Evolutionary conservation across 2,888 invertebrate genomes (phyloP), one percentile per base, ranked within the genome.

Genomic region (Scaptodrosophila latifasciaeformis): DNA sequence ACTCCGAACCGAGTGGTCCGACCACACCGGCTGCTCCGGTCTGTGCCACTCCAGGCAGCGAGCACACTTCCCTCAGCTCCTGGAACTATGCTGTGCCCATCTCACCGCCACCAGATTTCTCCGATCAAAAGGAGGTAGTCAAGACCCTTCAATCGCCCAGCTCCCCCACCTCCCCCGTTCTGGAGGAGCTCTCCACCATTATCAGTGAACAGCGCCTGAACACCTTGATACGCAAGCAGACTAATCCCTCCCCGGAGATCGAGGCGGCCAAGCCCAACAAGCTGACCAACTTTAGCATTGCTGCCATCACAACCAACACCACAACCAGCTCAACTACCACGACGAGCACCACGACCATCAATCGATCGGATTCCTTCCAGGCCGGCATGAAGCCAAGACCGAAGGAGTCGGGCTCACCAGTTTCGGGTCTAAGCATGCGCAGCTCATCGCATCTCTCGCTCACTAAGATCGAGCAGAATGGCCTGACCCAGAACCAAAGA

Each of bases 71-170:
- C 21, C 37, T 76, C 1, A 66, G 77, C 0, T 83, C 84, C 1
- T 85, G 84, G 84, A 85, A 84, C 42, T 83, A 84, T 42, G 67
- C 83, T 18, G 82, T 82, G 50, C 84, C 83, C 24, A 85, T 86
- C 21, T 85, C 85, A 6, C 85, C 85, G 37, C 86, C 86, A 4
- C 86, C 86, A 2, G 85, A 83, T 44, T 85, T 85, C 52, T 85
- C 85, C 2, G 86, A 86, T 42, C 24, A 37, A 17, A 43, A 35
- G 5, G 24, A 3, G 3, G 24, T 7, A 3, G 7, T 3, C 4
- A 24, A 7, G 3, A 3, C 24, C 24, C 24, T 24, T 7, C n/a
- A n/a, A n/a, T n/a, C n/a, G n/a, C n/a, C n/a, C n/a, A 18, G 49
- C 10, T 59, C 65, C 47, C 85, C 81, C 49, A 75, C 74, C 68